These are phyloP conservation scores for Scomber scombrus DNA, from an alignment of 2,113 vertebrate genomes.

Conservation along the genomic window DNA sequence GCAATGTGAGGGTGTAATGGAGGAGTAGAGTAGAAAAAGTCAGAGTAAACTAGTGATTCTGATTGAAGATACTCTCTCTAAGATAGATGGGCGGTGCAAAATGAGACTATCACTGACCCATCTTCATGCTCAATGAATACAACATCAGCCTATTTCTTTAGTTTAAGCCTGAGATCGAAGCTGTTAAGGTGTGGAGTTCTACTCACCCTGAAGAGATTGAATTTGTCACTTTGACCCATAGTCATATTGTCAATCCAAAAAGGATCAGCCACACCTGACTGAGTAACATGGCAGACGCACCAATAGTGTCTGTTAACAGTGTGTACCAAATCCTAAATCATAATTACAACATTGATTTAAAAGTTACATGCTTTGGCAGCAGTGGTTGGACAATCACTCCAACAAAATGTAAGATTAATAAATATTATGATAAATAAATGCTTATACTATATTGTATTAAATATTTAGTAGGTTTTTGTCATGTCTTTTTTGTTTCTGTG, in stretches of 20 bases:
- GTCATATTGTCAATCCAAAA: constrained; percentile 20
- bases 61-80: constrained; percentile 15
- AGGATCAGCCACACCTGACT: not conserved
- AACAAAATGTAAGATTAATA: not conserved
- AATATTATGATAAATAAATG: not conserved
- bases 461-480: not conserved
- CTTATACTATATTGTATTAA: not conserved
- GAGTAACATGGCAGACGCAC: not conserved
- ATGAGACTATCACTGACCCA: constrained; percentile 7
- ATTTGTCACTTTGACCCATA: constrained; percentile 40
- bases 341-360: not conserved
- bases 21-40: not conserved
- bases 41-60: not conserved
- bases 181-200: constrained; percentile 12
- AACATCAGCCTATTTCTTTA: constrained; percentile 12
- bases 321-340: not conserved
- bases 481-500: not conserved
- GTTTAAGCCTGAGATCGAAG: constrained; percentile 14
- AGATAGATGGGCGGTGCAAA: not conserved
- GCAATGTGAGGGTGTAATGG: constrained; percentile 8
- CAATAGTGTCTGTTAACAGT: not conserved
- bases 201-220: constrained; percentile 10
- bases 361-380: not conserved
- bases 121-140: constrained; percentile 14
- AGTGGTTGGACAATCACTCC: not conserved